Percentiles rank a stretch among this genome's conserved stretches.
Evolutionary conservation across 2,113 vertebrate genomes (phyloP).

Genomic region (Tringa solitaria): DNA sequence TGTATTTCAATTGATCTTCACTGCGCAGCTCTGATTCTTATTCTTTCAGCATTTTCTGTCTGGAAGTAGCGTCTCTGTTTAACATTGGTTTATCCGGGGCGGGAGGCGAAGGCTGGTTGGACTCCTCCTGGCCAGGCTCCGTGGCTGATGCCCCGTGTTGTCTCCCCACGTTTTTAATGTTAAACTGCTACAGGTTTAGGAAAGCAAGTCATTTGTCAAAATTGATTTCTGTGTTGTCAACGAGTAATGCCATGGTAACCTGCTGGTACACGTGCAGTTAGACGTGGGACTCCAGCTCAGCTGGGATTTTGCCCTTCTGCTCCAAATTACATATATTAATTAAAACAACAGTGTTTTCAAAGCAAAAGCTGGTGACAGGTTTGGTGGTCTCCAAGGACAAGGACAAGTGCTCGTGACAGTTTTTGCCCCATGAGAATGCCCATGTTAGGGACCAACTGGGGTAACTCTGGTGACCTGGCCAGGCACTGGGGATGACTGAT

Average conservation of each 20-base stretch:
- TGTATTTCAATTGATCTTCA: not conserved
- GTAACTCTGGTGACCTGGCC: no score
- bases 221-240: not conserved
- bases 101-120: not conserved
- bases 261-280: fast-evolving
- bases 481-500: fast-evolving
- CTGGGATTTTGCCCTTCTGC: not conserved
- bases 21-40: not conserved
- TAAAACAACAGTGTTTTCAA: not conserved
- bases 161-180: not conserved
- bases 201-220: not conserved
- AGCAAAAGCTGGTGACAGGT: fast-evolving
- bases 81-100: not conserved
- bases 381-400: not conserved
- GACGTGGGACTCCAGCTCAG: not conserved
- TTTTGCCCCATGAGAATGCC: fast-evolving
- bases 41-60: not conserved
- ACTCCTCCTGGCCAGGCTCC: not conserved
- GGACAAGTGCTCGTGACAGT: fast-evolving
- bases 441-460: fast-evolving
- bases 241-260: not conserved
- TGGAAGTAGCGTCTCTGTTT: not conserved
- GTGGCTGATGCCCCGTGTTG: fast-evolving
- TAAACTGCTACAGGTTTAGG: not conserved
- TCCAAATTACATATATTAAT: fast-evolving